phyloP scores from a whole-genome alignment of 2,113 vertebrate genomes.

The Isichthys henryi region DNA sequence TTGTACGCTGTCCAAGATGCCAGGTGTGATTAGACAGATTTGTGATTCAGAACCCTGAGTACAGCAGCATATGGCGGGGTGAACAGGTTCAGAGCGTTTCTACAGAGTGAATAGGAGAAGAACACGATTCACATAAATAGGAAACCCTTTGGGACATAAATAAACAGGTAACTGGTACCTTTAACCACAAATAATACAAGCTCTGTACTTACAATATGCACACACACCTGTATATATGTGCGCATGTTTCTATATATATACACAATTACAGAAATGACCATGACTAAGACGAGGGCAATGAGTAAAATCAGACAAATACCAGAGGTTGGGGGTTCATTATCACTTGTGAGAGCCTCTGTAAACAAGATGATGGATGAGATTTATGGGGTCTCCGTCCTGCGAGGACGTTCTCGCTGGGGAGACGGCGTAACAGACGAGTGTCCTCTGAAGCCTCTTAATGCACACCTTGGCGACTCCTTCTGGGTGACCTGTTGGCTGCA shows the following conservation, averaged over 20 bases:
- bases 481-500: neutral
- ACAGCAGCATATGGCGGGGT: constrained; percentile 50
- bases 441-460: neutral
- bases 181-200: constrained; percentile 56
- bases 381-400: constrained; percentile 23
- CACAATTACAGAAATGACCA: constrained; percentile 42
- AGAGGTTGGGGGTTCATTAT: constrained; percentile 23
- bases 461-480: neutral
- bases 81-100: constrained; percentile 45
- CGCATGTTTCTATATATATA: neutral
- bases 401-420: neutral
- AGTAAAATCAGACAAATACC: constrained; percentile 45
- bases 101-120: constrained; percentile 39
- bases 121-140: constrained; percentile 34
- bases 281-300: constrained; percentile 37
- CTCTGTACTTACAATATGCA: constrained; percentile 62
- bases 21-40: constrained; percentile 49
- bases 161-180: constrained; percentile 45
- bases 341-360: constrained; percentile 48
- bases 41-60: constrained; percentile 55
- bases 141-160: constrained; percentile 54
- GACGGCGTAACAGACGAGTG: constrained; percentile 4
- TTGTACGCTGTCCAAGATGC: constrained; percentile 43
- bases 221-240: constrained; percentile 59
- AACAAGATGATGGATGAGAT: constrained; percentile 46